Percentiles rank a stretch among this genome's conserved stretches.
These are phyloP conservation scores for Conomelus anceps DNA, from an alignment of 2,888 invertebrate species.

Conservation along the genomic window DNA sequence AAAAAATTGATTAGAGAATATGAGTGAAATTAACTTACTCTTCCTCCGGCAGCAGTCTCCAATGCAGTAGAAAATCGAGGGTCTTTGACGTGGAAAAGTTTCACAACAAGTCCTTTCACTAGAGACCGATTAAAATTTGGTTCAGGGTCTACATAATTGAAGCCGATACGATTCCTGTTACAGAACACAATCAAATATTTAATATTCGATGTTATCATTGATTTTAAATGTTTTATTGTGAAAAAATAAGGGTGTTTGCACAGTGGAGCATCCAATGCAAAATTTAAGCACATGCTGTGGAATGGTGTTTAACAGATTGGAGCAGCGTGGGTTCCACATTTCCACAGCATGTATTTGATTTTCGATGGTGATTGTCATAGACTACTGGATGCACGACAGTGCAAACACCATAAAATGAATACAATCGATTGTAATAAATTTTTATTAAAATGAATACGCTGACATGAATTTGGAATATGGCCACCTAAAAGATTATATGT, in stretches of 20 bases:
- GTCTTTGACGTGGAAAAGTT: constrained; percentile 68
- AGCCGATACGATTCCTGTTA: constrained; percentile 50
- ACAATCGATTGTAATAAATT: too few species aligned
- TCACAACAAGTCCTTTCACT: constrained; percentile 73
- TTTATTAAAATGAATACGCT: background rate
- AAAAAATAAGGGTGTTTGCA: too few species aligned
- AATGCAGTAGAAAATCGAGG: constrained; percentile 65
- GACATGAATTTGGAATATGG: background rate
- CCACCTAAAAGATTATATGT: background rate
- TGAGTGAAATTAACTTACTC: constrained; percentile 49
- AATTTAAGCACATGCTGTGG: too few species aligned
- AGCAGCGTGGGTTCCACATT: too few species aligned
- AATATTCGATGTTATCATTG: background rate
- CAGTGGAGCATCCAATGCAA: too few species aligned
- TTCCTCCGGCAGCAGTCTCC: constrained; percentile 78
- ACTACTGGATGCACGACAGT: too few species aligned
- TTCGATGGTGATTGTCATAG: too few species aligned
- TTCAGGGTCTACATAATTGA: constrained; percentile 73
- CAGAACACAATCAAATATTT: too few species aligned
- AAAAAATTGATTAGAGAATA: background rate
- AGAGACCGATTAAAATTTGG: constrained; percentile 58
- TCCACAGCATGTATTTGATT: too few species aligned
- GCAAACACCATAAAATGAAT: too few species aligned
- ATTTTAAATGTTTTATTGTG: background rate
- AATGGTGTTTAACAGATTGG: too few species aligned